These are phyloP conservation scores for Apis laboriosa DNA, from an alignment of 1,140 invertebrate species.

Conservation along the genomic window DNA sequence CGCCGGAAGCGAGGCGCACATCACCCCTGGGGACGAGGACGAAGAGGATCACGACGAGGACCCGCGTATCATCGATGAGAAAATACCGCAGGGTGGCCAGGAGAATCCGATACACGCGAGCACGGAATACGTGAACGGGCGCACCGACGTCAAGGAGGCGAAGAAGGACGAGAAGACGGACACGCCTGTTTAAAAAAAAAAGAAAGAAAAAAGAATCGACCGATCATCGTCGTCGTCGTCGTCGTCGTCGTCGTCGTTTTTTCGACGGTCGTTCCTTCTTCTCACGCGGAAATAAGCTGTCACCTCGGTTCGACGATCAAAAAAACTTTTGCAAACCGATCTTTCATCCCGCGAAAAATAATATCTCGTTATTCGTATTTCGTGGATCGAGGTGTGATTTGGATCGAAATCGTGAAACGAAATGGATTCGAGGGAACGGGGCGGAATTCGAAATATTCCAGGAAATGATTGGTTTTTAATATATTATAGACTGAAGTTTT, in stretches of 20 bases:
- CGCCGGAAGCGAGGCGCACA: slow-evolving; percentile 79
- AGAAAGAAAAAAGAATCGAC: neutral
- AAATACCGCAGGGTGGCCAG: slow-evolving; percentile 77
- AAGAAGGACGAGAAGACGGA: slow-evolving; percentile 79
- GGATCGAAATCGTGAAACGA: neutral
- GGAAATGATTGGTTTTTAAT: neutral
- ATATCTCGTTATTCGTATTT: neutral
- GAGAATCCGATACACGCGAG: slow-evolving; percentile 80
- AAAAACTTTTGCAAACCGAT: slow-evolving; percentile 20
- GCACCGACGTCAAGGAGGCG: slow-evolving; percentile 75
- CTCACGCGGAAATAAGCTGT: slow-evolving; percentile 27
- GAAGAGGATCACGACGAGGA: slow-evolving; percentile 78
- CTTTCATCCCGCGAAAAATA: neutral
- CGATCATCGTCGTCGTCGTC: slow-evolving; percentile 2
- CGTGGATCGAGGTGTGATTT: neutral
- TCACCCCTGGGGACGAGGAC: slow-evolving; percentile 78
- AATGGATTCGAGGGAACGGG: too few species aligned
- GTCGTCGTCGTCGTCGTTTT: neutral
- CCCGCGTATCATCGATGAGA: slow-evolving; percentile 78
- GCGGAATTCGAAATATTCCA: too few species aligned
- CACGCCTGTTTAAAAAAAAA: slow-evolving; percentile 78
- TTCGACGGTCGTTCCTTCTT: slow-evolving; percentile 34
- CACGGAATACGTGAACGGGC: slow-evolving; percentile 79
- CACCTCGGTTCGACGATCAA: slow-evolving; percentile 7
- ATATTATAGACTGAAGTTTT: neutral